Evolutionary conservation across 2,113 vertebrate species (phyloP), one percentile per base, ranked within the genome.

Genomic region (Albula goreensis): DNA sequence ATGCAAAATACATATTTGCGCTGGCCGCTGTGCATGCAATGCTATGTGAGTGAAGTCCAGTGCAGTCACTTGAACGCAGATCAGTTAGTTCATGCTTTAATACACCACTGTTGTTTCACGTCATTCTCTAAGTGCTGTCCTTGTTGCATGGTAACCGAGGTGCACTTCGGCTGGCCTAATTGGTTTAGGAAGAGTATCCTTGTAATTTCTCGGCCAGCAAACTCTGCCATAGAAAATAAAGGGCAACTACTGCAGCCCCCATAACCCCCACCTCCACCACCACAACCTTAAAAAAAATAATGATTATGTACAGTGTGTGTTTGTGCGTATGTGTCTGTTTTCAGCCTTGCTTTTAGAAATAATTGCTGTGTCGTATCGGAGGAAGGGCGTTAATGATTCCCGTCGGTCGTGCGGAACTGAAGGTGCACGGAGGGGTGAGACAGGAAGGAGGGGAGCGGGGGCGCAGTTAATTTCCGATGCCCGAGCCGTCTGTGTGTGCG

Each of bases 341-440:
- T 93, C 89, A 90, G 90, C 92, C 93, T 93, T 93, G 93, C 90
- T 93, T 94, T 94, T 95, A 93, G 91, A 95, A 94, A 94, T 95
- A 96, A 95, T 95, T 96, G 94, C 92, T 94, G 90, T 92, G 93
- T 90, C 88, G 85, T 89, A 93, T 93, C 91, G 92, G 91, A 93
- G 88, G 89, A 90, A 91, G 90, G 89, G 87, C 91, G 89, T 91
- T 94, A 95, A 95, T 92, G 94, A 95, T 92, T 93, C 89, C 92
- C 87, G 86, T 90, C 90, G 91, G 91, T 90, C 82, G 84, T 81
- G 87, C 91, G 91, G 91, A 93, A 93, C 78, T 49, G 50, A 52
- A 49, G 83, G 78, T 78, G 60, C 49, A 15, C 50, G 82, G 80
- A 53, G 53, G 50, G 66, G 70, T 25, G 57, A 85, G 77, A 70